Base-by-base conservation (phyloP, 2,888 invertebrate genomes). In the Drosophila anceps region DNA sequence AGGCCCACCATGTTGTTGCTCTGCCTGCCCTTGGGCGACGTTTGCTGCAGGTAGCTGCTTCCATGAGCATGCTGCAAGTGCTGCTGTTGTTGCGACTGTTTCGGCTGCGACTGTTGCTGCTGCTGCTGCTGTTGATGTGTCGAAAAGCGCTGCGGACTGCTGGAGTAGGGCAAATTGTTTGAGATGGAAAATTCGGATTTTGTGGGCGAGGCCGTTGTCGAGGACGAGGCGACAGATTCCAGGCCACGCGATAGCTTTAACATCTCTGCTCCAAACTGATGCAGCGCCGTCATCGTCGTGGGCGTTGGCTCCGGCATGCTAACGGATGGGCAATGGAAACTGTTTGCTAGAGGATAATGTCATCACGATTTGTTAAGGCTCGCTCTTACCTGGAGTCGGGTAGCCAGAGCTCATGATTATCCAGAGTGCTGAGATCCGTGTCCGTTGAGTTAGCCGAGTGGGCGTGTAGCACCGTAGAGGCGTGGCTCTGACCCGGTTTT, bases 231-330 rank as follows among this genome's bases (percentile, higher is more conserved):
- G 69, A 96, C 96, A 76, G 96, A 96, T 93, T 96, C 96, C 84
- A 97, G 94, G 73, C 97, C 96, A 76, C 96, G 94, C 31, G 97
- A 97, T 35, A 97, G 94, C 90, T 96, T 96, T 87, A 97, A 94
- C 97, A 97, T 96, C 94, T 97, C 96, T 41, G 96, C 96, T 62
- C 97, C 97, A 92, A 97, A 97, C 91, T 96, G 96, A 92, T 97
- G 97, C 90, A 97, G 94, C 67, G 97, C 97, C 35, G 96, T 96
- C 95, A 97, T 96, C 77, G 97, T 96, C 83, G 96, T 96, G 33
- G 96, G 96, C 72, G 96, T 95, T 43, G 96, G 96, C 91, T 96
- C 96, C 93, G 95, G 95, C 93, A 94, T 91, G 86, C 93, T 93
- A 66, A 24, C 31, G 46, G 18, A 13, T 27, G 27, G 27, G 10